Evolutionary conservation across 2,113 vertebrate genomes (phyloP), one percentile per base, ranked within the genome.

Genomic region (Oncorhynchus clarkii): DNA sequence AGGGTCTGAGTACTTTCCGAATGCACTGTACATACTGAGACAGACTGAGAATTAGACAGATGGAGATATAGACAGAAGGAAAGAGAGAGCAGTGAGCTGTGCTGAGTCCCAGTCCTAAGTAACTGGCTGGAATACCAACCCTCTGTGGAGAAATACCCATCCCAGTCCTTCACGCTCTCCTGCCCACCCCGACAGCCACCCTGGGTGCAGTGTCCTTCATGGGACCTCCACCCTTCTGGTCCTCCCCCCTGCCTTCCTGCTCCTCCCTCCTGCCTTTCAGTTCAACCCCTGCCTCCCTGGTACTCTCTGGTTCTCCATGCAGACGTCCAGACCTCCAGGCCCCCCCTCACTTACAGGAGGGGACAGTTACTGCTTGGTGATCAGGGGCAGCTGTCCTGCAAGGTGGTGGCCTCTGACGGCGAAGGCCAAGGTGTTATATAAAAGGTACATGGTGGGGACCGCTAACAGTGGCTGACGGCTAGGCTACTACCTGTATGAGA

Each of bases 181-280:
- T 88, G 88, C 87, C 86, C 88, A 90, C 88, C 80, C 81, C 85
- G 85, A 77, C 89, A 45, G 88, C 89, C 87, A 91, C 90, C 91
- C 90, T 86, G 86, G 90, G 89, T 90, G 87, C 74, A n/a, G 78
- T 88, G 90, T 90, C 91, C 91, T 91, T 92, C 88, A 91, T 66
- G 87, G 87, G 90, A 90, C 91, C 90, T 91, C 89, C 88, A 90
- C 86, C 90, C 86, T 80, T 27, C 49, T 22, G 72, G 16, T 75
- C 88, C 85, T 27, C 86, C 39, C 39, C 1, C 39, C 2, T 45
- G 39, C 39, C 39, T 45, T 45, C 8, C 39, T 31, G 31, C 31
- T 29, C 86, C 39, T 39, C 8, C 39, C 39, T 8, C 8, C 8
- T 39, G 39, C 39, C 8, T 45, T 45, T 9, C 39, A 11, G 39